Evolutionary conservation across 2,113 vertebrate species (phyloP).

Genomic region (Ophiodon elongatus): DNA sequence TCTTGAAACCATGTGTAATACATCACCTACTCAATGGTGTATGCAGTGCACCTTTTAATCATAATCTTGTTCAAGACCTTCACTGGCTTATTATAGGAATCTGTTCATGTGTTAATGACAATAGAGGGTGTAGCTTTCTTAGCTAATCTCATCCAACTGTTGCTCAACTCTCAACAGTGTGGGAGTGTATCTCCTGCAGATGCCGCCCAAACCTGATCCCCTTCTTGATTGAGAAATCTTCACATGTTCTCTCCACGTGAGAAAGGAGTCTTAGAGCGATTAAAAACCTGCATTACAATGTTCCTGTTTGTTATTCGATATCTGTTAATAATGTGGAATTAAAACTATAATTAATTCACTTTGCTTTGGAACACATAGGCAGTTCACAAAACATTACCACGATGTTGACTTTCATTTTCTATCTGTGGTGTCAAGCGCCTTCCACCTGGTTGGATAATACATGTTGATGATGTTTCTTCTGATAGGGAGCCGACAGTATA

Average conservation of each 20-base stretch:
- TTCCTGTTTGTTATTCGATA: not conserved
- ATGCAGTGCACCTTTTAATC: too few relatives aligned
- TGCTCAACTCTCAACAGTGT: not conserved
- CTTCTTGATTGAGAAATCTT: not conserved
- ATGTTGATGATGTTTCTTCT: constrained; percentile 30
- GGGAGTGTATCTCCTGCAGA: not conserved
- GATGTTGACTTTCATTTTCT: constrained; percentile 29
- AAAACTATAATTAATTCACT: not conserved
- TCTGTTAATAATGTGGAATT: not conserved
- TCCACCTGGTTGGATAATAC: constrained; percentile 30
- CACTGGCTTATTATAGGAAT: not conserved
- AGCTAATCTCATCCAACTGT: not conserved
- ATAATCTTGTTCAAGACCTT: not conserved
- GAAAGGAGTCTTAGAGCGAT: not conserved
- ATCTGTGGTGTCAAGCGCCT: not conserved
- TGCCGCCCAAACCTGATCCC: not conserved
- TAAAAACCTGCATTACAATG: not conserved
- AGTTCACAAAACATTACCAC: not conserved
- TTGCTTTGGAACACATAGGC: constrained; percentile 5
- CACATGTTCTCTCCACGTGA: not conserved
- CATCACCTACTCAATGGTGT: not conserved
- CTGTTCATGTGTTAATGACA: not conserved
- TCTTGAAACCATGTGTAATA: not conserved
- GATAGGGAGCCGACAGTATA: constrained; percentile 50
- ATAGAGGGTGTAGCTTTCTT: not conserved